Base-by-base conservation (phyloP, 53 echinoderm and acorn worm species). In the Astropecten irregularis region DNA sequence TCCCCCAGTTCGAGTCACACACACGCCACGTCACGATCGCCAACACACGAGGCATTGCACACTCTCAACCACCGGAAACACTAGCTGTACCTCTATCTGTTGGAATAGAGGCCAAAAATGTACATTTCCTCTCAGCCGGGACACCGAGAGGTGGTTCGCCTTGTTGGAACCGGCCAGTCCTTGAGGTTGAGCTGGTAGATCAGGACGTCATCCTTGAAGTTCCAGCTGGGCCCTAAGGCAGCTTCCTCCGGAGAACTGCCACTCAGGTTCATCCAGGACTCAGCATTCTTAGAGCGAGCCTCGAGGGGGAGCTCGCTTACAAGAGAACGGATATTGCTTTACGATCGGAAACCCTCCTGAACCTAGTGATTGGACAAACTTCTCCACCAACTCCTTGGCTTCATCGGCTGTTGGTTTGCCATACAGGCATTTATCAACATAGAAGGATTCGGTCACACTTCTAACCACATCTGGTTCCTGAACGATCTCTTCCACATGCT, bases 171-270 rank as follows among this genome's bases (percentile, higher is more conserved):
- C 10, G 60, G 76, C 76, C 76, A 76, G 5, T 76, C 58, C 0
- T 22, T 4, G 40, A 76, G 26, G 3, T 58, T 21, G 23, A 76
- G 58, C 46, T 76, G 40, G 60, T 76, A 76, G 0, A 36, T 59
- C 9, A 76, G 40, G 59, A 34, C 28, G 35, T 76, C 59, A 1
- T 5, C 5, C 18, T 33, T 16, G 37, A 76, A 59, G 42, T 76
- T 76, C 76, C 76, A 76, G 21, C 59, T 37, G 19, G 76, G 76
- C 8, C 59, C 59, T 19, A 76, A 76, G 4, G 76, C 76, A 40
- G 44, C 76, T 15, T 76, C 76, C 25, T 58, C 76, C 6, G 46
- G 42, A 25, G 68, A 44, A 68, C 42, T 27, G 42, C 46, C 11
- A 20, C 68, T 20, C 44, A 28, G 9, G 42, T 1, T 22, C 5